Evolutionary conservation across 2,113 vertebrate species (phyloP).

Genomic region (Solenodon paradoxus): DNA sequence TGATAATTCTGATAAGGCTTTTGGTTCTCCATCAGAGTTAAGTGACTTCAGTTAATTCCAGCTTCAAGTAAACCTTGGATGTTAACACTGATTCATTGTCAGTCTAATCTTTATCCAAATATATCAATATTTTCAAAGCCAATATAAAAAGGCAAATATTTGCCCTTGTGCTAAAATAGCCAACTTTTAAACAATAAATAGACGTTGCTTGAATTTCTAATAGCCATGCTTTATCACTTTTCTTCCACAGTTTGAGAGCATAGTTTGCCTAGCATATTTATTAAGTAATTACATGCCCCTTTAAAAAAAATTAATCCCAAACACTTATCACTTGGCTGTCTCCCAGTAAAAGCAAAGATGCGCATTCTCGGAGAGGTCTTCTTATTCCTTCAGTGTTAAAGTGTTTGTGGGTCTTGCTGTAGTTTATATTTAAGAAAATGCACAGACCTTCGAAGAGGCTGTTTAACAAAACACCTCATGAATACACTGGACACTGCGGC

Average conservation of each 20-base stretch:
- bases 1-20: neutral
- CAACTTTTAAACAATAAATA: constrained; percentile 53
- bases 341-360: constrained; percentile 47
- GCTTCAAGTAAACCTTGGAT: neutral
- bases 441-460: neutral
- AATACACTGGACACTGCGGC: neutral
- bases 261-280: constrained; percentile 52
- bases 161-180: constrained; percentile 30
- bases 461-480: neutral
- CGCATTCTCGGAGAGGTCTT: neutral
- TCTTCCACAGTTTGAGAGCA: constrained; percentile 19
- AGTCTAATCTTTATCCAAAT: constrained; percentile 60
- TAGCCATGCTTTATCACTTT: constrained; percentile 30
- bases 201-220: constrained; percentile 20
- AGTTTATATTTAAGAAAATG: neutral
- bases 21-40: neutral
- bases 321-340: constrained; percentile 44
- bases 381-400: neutral
- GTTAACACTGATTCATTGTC: constrained; percentile 33
- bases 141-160: constrained; percentile 64
- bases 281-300: constrained; percentile 58
- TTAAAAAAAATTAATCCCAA: constrained; percentile 50
- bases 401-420: neutral
- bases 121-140: constrained; percentile 49
- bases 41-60: neutral